A percentile compares a stretch with the other conserved stretches of the same genome.
These are phyloP conservation scores for Rhincodon typus DNA, from an alignment of 2,797 vertebrate genomes.

Conservation along the genomic window DNA sequence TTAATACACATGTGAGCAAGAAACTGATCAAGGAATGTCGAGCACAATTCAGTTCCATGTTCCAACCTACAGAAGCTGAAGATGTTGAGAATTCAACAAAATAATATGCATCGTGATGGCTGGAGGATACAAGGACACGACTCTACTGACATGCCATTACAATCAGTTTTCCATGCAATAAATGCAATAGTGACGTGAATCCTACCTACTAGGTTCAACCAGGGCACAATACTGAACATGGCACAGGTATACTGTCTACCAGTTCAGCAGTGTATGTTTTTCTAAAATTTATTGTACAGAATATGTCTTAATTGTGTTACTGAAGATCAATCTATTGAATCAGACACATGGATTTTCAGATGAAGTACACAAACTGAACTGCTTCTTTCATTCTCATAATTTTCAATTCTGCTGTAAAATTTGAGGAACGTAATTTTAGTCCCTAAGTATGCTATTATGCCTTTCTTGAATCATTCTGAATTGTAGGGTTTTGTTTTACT, in stretches of 20 bases:
- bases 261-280: conserved; percentile 23
- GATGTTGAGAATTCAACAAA: conserved; percentile 1
- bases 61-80: conserved; percentile 41
- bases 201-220: neutral
- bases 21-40: conserved; percentile 56
- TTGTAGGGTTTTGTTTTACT: neutral
- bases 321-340: conserved; percentile 12
- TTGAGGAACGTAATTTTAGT: neutral
- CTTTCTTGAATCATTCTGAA: conserved; percentile 14
- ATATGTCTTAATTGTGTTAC: conserved; percentile 34
- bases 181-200: neutral
- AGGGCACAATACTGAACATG: neutral
- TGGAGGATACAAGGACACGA: neutral
- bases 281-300: conserved; percentile 18
- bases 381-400: conserved; percentile 6
- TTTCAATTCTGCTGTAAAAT: conserved; percentile 12
- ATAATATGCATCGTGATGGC: neutral
- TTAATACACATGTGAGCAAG: conserved; percentile 55
- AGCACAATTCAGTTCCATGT: conserved; percentile 58
- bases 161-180: neutral
- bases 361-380: neutral
- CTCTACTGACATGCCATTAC: neutral
- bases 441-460: neutral
- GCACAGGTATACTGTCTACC: neutral
- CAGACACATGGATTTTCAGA: conserved; percentile 17